Base-by-base conservation (phyloP, 30 jellyfish, hydroid and myxozoan genomes). In the Nemopilema nomurai region DNA sequence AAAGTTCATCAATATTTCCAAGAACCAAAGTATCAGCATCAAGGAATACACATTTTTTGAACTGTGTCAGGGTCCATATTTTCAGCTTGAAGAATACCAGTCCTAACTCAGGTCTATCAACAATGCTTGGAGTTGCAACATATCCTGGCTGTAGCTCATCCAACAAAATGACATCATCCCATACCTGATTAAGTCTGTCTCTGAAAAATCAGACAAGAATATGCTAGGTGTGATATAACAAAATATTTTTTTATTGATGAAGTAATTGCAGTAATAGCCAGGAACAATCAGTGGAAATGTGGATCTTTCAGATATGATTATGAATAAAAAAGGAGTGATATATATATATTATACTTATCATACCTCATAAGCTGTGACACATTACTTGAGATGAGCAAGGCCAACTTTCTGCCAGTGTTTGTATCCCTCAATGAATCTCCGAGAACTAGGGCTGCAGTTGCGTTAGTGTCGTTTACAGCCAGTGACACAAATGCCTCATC, bases 1-100 rank as follows among this genome's bases (percentile, higher is more conserved):
- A 94, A 62, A 94, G 74, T 18, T 89, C 99, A 85, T 94, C 99
- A 52, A 94, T 82, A 77, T 94, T 94, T 62, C 78, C 90, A 31
- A 94, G 88, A 50, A 94, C 94, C 69, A 94, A 32, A 23, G 96
- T 85, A 69, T 94, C 99, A 4, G 99, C 97, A 89, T 94, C 99
- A 17, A 94, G 87, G 89, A 94, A 94, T 13, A 94, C 99, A 72
- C 97, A 89, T 82, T 94, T 94, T 49, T 25, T 71, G 77, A 71
- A 94, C 86, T 94, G 99, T 18, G 89, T 76, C 16, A 94, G 86
- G 22, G 89, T 89, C 99, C 99, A 94, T 25, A 91, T 91, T 33
- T 79, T 90, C 73, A 81, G 76, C 41, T 88, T 92, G 18, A 89
- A 64, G 51, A 87, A 77, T 69, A 95, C 85, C n/a, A 80, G 69